Percentiles rank a stretch among this genome's conserved stretches.
phyloP scores from a whole-genome alignment of 2,797 vertebrate genomes.

The Coracias cyanogaster region DNA sequence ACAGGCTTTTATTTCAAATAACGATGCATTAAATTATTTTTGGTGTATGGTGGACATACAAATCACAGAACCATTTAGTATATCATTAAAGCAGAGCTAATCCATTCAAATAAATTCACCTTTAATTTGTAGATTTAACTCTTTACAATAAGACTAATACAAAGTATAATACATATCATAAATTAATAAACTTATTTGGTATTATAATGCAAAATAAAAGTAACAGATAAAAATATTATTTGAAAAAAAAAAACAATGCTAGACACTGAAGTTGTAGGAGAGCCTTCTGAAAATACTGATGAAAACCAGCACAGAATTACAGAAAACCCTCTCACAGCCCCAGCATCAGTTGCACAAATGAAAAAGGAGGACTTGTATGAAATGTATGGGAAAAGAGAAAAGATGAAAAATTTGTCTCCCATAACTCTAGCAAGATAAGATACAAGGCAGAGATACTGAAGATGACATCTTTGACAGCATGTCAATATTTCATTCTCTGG shows the following conservation, averaged over 20 bases:
- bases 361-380: background rate
- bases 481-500: background rate
- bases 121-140: background rate
- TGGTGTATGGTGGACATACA: background rate
- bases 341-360: background rate
- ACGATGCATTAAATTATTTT: background rate
- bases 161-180: background rate
- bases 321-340: background rate
- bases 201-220: background rate
- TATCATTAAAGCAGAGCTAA: background rate
- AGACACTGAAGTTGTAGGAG: background rate
- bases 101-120: background rate
- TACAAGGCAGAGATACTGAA: background rate
- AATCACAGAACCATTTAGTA: background rate
- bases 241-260: background rate
- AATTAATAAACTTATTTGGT: background rate
- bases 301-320: background rate
- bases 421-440: background rate
- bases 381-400: background rate
- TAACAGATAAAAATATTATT: background rate
- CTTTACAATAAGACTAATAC: background rate
- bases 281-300: background rate
- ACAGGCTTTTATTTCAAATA: background rate
- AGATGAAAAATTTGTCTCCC: background rate
- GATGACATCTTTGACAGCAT: background rate